Base-by-base conservation (phyloP, 2,888 invertebrate species). In the Polydrusus tereticollis region DNA sequence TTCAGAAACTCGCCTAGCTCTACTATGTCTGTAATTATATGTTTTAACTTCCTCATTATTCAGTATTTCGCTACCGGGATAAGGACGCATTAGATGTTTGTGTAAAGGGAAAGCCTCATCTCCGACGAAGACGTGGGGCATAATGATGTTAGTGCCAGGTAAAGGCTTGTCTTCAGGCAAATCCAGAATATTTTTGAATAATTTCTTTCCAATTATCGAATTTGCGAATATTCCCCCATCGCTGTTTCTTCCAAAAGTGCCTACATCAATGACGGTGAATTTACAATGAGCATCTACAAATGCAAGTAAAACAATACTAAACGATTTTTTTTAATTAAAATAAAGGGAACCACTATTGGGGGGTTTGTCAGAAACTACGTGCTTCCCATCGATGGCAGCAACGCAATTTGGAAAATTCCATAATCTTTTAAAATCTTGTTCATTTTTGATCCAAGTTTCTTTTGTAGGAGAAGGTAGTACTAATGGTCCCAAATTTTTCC, bases 311-410 rank as follows among this genome's bases (percentile, higher is more conserved):
- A 66, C 66, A 18, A 55, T 43, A 26, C 66, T 60, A 16, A 66
- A 62, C 5, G 33, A 6, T 62, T 62, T 62, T 45, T 62, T 41
- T 4, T 43, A 43, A 8, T 43, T 36, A 45, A 62, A 59, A 36
- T 26, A 47, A 60, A 16, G 57, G 16, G 76, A 73, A 10, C 78
- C 78, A 43, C 75, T 73, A 38, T 79, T 68, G 8, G 52, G 8
- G 12, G 79, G 80, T 16, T 59, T 43, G 47, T 76, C 73, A 23
- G 77, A 74, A 12, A 69, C 60, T 29, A 78, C 75, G 68, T 79
- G 79, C 68, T 78, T 80, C 2, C 80, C 78, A 68, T 79, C 79
- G 10, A 80, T 69, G 38, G 76, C 74, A 38, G 79, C 78, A 10
- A 78, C 60, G 52, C 73, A 75, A 36, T 76, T 71, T 41, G 73